Evolutionary conservation across 2,888 invertebrate genomes (phyloP), one percentile per base, ranked within the genome.

Genomic region (Catocala fraxini): DNA sequence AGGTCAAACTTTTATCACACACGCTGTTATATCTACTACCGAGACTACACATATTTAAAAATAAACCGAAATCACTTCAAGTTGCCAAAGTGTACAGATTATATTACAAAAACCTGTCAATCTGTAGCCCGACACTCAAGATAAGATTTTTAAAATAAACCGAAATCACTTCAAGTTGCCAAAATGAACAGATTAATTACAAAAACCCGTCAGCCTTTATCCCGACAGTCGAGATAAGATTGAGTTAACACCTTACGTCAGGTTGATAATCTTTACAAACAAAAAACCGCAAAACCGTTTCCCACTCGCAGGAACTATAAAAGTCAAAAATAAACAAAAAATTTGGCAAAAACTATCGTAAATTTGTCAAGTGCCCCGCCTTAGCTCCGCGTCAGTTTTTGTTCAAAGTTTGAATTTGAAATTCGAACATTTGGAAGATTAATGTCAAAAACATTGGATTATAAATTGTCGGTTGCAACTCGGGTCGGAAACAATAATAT

Each of bases 301-400:
- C 76, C 71, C 83, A 82, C 84, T 86, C 83, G 81, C 71, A 70
- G 82, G 80, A 85, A 82, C 79, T 70, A 80, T 81, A 84, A 85
- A 83, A 35, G n/a, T n/a, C n/a, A n/a, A n/a, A n/a, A n/a, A n/a
- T n/a, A n/a, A n/a, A 33, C 13, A 57, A 76, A 77, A 77, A 81
- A 74, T 75, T 67, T 61, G 53, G 77, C 80, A 83, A 86, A 86
- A 86, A 86, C 62, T 71, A 70, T 79, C 86, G 86, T 90, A 90
- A 89, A 89, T 89, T 88, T 90, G 89, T 90, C 89, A 89, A 78
- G 75, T 71, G 62, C 80, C 65, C 80, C 83, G 83, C 85, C 84
- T 58, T 47, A 56, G 56, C 68, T 65, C 46, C 58, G 63, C 43
- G 68, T 64, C 56, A 39, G 78, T 85, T 86, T 85, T 84, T 85